Evolutionary conservation across 2,888 invertebrate genomes (phyloP), one percentile per base, ranked within the genome.

Genomic region (Phymatocera aterrima): DNA sequence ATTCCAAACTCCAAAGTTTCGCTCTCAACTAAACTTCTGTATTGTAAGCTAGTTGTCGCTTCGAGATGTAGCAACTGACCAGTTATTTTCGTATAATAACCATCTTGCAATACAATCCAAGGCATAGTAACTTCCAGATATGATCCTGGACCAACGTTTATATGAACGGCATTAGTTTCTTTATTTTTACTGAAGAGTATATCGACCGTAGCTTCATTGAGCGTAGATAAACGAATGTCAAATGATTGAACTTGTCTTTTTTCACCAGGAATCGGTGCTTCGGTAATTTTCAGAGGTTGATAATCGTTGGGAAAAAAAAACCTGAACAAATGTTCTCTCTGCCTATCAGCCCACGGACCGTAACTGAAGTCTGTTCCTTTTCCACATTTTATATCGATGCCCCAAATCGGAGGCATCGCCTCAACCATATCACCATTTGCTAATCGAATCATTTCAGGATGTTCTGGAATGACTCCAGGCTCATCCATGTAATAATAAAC

Each of bases 331-430:
- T 97, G 95, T 88, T 98, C 98, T 82, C 99, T 94, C 90, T 99
- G 99, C 74, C 98, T 93, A 89, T 99, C 99, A 2, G 99, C 99
- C 99, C 99, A 99, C 0, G 99, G 99, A 0, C 99, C 99, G 88
- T 99, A 99, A 90, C 98, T 98, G 86, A 99, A 97, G 88, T 98
- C 97, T 2, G 97, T 97, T 0, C 94, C 98, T 91, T 98, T 98
- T 0, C 98, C 97, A 88, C 98, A 97, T 90, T 98, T 98, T 77
- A 98, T 96, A 89, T 98, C 98, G 15, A 98, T 95, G 5, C 98
- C 98, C 97, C 98, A 97, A 84, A 97, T 97, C 0, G 98, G 98
- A 10, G 97, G 97, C 78, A 97, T 96, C 3, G 97, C 96, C 89
- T 97, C 97, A 0, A 98, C 96, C 79, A 97, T 95, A 89, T 98